Evolutionary conservation across 2,888 invertebrate species (phyloP), one percentile per base, ranked within the genome.

Genomic region (Protophormia terraenovae): DNA sequence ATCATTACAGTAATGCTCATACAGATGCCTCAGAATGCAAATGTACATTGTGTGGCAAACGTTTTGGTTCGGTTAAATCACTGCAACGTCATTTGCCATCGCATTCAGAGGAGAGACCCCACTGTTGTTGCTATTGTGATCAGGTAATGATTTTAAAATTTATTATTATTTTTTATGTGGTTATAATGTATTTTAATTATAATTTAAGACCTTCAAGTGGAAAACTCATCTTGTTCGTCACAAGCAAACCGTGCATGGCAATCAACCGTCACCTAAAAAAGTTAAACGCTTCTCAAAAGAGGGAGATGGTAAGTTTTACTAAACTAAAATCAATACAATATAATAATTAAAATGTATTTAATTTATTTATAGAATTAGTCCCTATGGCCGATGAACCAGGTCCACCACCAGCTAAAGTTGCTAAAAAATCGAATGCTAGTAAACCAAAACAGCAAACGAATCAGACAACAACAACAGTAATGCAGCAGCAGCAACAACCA

Each of bases 181-280:
- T 32, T 3, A 3, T 8, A 8, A 32, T 32, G 32, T 32, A 32
- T 2, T 4, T 32, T 3, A 32, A 32, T 8, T 32, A 8, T 6
- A 1, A 8, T 72, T 66, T 0, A 38, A 92, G 92, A 92, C 92
- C 12, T 93, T 93, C 78, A 93, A 93, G 82, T 92, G 92, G 91
- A 92, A 93, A 87, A 92, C 93, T 5, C 92, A 93, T 89, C 89
- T 93, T 83, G 92, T 92, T 71, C 91, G 93, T 38, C 93, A 93
- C 87, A 93, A 93, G 88, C 92, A 92, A 87, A 90, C 91, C 0
- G 90, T 91, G 67, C 93, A 93, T 83, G 92, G 91, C 16, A 92
- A 92, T 86, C 90, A 91, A 84, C 91, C 92, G 66, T 90, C 91
- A 38, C 90, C 91, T 32, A 92, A 91, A 72, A 92, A 92, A 87